Base-by-base conservation (phyloP, 2,888 invertebrate species). In the Dermolepida albohirtum region DNA sequence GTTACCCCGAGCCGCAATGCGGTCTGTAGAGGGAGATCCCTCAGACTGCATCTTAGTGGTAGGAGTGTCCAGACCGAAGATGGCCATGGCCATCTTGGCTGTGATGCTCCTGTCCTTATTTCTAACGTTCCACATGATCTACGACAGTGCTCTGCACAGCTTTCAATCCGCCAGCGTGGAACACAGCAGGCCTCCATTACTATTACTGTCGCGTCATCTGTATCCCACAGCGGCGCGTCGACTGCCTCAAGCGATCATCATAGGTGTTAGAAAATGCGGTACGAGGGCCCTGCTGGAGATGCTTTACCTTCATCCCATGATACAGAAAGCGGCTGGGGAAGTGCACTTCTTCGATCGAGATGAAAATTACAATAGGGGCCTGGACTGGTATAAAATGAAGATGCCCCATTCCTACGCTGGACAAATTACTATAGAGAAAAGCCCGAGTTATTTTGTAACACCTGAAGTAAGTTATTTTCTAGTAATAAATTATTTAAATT, bases 281-380 rank as follows among this genome's bases (percentile, higher is more conserved):
- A 98, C 98, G 0, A 86, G 98, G 66, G 98, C 98, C 0, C 88
- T 98, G 5, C 88, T 98, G 64, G 98, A 98, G 85, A 98, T 98
- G 92, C 86, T 98, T 62, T 95, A 96, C 81, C 89, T 98, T 57
- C 98, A 98, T 85, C 94, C 94, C 11, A 90, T 92, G 85, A 92
- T 97, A 67, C 95, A 95, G 82, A 95, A 95, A 79, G 96, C 97
- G 1, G 93, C 94, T 12, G 94, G 95, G 17, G 98, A 98, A 85
- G 94, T 97, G 40, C 98, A 98, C 84, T 98, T 97, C 86, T 98
- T 99, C 84, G 97, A 98, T 85, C 89, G 96, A 64, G 94, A 95
- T 79, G 95, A 95, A 77, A 96, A 96, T 82, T 98, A 97, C 83
- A 89, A 90, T 64, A 88, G 91, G 72, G 98, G 98, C 0, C 86